Base-by-base conservation (phyloP, 2,888 invertebrate species). In the Dryococelus australis region DNA sequence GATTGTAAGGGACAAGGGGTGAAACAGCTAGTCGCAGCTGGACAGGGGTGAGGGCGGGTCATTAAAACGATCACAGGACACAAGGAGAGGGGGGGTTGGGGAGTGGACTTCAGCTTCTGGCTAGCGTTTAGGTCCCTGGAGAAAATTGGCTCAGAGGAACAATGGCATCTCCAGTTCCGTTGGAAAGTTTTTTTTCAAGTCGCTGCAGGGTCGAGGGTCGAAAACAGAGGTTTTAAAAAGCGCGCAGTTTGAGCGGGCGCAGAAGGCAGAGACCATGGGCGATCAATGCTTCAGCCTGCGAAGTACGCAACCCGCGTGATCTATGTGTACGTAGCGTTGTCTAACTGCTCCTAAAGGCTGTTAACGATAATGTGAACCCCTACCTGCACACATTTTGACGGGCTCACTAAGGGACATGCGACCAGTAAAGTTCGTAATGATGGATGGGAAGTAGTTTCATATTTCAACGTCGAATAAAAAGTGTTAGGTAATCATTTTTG, bases 91-190 rank as follows among this genome's bases (percentile, higher is more conserved):
- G 83, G 35, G 80, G 80, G 83, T 0, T 20, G 83, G 35, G 83
- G 35, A n/a, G 24, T 65, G 65, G 65, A 12, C 65, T 65, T 24
- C 65, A 65, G 65, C n/a, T 1, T 10, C n/a, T 65, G 65, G 65
- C 65, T 65, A 65, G 65, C 65, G n/a, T 65, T 65, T 65, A 65
- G n/a, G 8, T 16, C 65, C 35, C 83, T 12, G 35, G 24, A 83
- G 83, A 83, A 83, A 83, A 83, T 83, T 83, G 83, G 83, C 83
- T 83, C 83, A 83, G 27, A 83, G 83, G 83, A 83, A 83, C 83
- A 83, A 83, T 83, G 35, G 43, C 16, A 20, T 28, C 35, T n/a
- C 20, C 83, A 83, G 43, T 28, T 35, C 83, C 83, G 83, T 35
- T 83, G n/a, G 9, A 83, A 35, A 83, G 28, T 65, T 10, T 65